These are phyloP conservation scores for Entomyzon cyanotis DNA, from an alignment of 2,113 vertebrate genomes.

Conservation along the genomic window DNA sequence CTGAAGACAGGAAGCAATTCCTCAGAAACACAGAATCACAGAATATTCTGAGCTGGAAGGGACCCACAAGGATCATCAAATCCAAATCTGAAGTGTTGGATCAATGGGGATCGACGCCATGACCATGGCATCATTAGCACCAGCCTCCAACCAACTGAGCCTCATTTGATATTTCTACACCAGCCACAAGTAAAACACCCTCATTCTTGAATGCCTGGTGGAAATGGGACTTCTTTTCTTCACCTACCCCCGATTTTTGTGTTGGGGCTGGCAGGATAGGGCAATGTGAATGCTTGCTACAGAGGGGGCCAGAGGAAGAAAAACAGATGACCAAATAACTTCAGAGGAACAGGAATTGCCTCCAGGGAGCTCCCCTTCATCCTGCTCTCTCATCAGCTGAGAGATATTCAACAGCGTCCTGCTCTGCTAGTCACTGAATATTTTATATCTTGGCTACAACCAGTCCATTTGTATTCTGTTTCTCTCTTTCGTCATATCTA, in stretches of 20 bases:
- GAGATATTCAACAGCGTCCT: conserved; percentile 44
- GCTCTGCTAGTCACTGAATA: conserved; percentile 60
- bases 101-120: neutral
- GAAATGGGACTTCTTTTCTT: neutral
- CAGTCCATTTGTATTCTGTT: conserved; percentile 65
- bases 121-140: neutral
- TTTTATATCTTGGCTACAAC: conserved; percentile 64
- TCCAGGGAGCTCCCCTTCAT: conserved; percentile 45
- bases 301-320: neutral
- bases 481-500: conserved; percentile 71
- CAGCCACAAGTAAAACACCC: neutral
- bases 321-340: conserved; percentile 44
- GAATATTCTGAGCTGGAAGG: neutral
- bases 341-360: neutral
- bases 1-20: neutral
- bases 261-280: neutral
- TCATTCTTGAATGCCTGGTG: neutral
- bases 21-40: neutral
- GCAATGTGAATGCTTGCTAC: neutral
- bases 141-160: neutral
- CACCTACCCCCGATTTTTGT: neutral
- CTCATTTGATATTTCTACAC: neutral
- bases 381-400: conserved; percentile 17
- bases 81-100: neutral
- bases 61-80: neutral